A percentile compares a stretch with the other conserved stretches of the same genome.
phyloP scores from a whole-genome alignment of 2,888 invertebrate species.

The Orthonychiurus folsomi region DNA sequence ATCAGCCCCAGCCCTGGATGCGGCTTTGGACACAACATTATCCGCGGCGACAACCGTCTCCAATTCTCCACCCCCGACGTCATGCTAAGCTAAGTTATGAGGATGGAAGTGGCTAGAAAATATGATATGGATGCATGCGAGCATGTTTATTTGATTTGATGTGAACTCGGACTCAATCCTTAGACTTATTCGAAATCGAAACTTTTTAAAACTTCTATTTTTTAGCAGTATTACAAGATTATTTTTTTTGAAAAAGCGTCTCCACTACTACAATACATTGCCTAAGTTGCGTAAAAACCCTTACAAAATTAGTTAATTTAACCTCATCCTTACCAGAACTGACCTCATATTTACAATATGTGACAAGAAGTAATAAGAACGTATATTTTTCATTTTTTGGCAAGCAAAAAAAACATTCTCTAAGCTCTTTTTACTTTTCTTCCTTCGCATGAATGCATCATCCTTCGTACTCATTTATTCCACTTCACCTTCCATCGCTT shows the following conservation, averaged over 20 bases:
- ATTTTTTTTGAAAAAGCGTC: neutral
- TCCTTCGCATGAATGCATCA: no score
- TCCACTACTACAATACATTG: no score
- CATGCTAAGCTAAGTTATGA: no score
- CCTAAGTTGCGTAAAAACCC: no score
- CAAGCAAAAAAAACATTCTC: neutral
- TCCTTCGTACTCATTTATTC: no score
- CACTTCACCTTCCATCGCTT: no score
- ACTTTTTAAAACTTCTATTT: neutral
- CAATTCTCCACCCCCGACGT: neutral
- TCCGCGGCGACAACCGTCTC: neutral
- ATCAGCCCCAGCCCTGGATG: slow-evolving; percentile 51
- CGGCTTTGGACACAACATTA: neutral
- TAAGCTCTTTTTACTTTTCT: neutral
- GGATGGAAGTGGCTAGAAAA: no score
- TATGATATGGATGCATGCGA: no score
- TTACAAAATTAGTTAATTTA: no score
- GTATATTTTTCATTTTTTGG: slow-evolving; percentile 19
- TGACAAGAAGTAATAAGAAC: slow-evolving; percentile 12
- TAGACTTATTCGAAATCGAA: neutral
- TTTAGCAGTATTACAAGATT: neutral
- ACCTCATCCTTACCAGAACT: slow-evolving; percentile 16
- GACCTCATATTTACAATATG: slow-evolving; percentile 16
- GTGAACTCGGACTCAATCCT: no score
- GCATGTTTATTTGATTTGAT: no score